Evolutionary conservation across 1,140 invertebrate species (phyloP), one percentile per base, ranked within the genome.

Genomic region (Drosophila dunni): DNA sequence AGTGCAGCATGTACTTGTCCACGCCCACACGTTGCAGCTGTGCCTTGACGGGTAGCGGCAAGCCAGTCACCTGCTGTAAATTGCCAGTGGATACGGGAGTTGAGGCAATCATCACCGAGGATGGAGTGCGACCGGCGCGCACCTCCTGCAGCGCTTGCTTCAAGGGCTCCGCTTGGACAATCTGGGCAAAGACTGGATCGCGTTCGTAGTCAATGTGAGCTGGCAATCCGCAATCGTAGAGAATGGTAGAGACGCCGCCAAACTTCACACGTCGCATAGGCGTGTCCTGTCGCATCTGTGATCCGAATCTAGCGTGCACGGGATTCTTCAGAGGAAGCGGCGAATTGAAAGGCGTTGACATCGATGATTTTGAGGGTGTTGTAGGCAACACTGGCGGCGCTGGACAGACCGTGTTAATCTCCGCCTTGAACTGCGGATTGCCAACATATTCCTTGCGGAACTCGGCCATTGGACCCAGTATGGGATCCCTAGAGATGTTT

Each of bases 1-100:
- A 94, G 62, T 94, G 94, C 11, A 94, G 93, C 79, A 93, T 92
- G 60, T 94, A 93, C 20, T 92, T 94, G 72, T 94, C 93, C 8
- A 94, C 93, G 4, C 91, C 92, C 90, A 94, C 93, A 0, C 92
- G 77, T 45, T 94, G 91, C 0, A 94, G 81, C 75, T 94, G 94
- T 15, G 94, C 92, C 78, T 94, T 94, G 1, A 93, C 93, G 36
- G 92, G 71, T 0, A 91, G 88, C 50, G 93, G 93, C 0, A 94
- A 74, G 33, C 93, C 92, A 1, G 92, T 92, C 9, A 81, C 40
- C 8, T 88, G 78, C 7, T 62, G 65, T 0, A 89, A 67, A 50
- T 62, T 90, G 0, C 61, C 74, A 8, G 79, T 78, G 1, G 75
- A 34, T n/a, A 64, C 56, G 3, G 84, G 77, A 0, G 63, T 7